Evolutionary conservation across 2,888 invertebrate species (phyloP), one percentile per base, ranked within the genome.

Genomic region (Cosmia trapezina): DNA sequence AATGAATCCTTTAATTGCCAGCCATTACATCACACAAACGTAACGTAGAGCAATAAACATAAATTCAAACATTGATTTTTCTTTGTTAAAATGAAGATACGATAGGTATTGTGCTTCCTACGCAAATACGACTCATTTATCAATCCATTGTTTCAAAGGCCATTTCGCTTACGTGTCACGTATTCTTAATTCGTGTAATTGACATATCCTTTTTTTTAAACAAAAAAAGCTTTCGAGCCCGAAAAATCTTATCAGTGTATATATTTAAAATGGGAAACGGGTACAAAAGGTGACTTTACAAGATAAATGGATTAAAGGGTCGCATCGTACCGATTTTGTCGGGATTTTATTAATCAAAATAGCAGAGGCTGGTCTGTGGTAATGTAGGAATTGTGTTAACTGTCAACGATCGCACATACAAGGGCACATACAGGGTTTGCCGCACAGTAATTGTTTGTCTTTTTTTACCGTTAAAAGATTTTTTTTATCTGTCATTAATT

Each of bases 351-450:
- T 91, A 90, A 91, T 92, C 87, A 90, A 86, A 86, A 85, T 85
- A 81, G 80, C 83, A 79, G 81, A 86, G 71, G 85, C 82, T 84
- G 81, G 85, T 77, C 78, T 83, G 87, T 80, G 89, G 87, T 91
- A 92, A 94, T 93, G 94, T 92, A 91, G 86, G 88, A 93, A 93
- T 90, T 91, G 82, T 94, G 93, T 94, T 83, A 89, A 87, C 90
- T 91, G 92, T 91, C 92, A 88, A 85, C 88, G 76, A 76, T 79
- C 76, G 71, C 80, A 69, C 54, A 70, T 66, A 53, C 9, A 60
- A 41, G 37, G 68, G 47, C 66, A 51, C 28, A 28, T 28, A 37
- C 33, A 43, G 33, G 57, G 51, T 60, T 61, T n/a, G 12, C 60
- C 51, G 28, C 33, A 33, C 53, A 22, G 43, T 64, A 70, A 63